These are phyloP conservation scores for Ephestia elutella DNA, from an alignment of 1,140 invertebrate genomes.

Conservation along the genomic window DNA sequence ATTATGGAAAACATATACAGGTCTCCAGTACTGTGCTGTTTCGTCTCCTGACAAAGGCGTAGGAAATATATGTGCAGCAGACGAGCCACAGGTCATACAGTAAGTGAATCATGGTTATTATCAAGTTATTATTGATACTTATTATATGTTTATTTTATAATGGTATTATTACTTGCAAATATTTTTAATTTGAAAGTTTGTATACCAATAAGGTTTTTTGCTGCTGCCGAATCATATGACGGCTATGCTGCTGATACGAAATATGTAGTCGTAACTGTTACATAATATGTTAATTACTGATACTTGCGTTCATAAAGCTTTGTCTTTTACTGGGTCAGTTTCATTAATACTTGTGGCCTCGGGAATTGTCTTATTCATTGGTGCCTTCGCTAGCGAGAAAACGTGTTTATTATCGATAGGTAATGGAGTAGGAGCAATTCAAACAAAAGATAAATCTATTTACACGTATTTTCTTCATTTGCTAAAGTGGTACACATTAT, in stretches of 20 bases:
- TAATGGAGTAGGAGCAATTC: not conserved
- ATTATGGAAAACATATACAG: conserved; percentile 86
- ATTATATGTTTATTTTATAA: no score
- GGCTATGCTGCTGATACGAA: no score
- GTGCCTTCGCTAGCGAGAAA: not conserved
- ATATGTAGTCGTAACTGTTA: no score
- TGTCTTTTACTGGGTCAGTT: conserved; percentile 1
- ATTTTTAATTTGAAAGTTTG: no score
- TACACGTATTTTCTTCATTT: not conserved
- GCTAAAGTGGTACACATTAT: no score
- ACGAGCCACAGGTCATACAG: conserved; percentile 83
- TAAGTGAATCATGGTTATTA: conserved; percentile 42
- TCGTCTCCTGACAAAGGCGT: conserved; percentile 77
- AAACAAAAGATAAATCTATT: not conserved
- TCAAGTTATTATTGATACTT: no score
- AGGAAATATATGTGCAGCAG: conserved; percentile 78
- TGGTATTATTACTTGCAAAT: no score
- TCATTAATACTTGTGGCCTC: not conserved
- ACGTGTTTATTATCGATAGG: not conserved
- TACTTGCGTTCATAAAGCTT: not conserved
- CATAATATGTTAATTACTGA: not conserved
- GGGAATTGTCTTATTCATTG: not conserved
- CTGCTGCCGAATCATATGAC: no score
- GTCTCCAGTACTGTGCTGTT: conserved; percentile 77
- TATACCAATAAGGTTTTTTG: no score